Evolutionary conservation across 2,113 vertebrate genomes (phyloP).

Genomic region (Polypterus senegalus): DNA sequence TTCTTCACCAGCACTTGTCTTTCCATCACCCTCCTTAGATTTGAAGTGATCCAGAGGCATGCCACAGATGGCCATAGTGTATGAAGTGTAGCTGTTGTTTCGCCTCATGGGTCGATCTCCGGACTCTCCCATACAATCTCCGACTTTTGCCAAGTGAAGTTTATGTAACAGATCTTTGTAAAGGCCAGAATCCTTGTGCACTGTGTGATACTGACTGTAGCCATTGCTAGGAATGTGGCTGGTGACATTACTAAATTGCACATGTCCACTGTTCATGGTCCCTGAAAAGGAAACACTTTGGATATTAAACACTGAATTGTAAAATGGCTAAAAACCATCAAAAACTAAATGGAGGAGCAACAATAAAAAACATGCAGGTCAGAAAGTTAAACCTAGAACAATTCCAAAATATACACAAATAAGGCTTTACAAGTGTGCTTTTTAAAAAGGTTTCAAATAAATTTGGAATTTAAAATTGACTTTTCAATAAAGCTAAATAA

Average conservation of each 20-base stretch:
- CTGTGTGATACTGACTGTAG: conserved; percentile 75
- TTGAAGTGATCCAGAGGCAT: conserved; percentile 73
- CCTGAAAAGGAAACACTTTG: neutral
- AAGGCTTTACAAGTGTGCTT: too few relatives aligned
- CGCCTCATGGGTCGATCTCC: conserved; percentile 75
- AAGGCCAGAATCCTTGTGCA: conserved; percentile 86
- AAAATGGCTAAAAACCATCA: too few relatives aligned
- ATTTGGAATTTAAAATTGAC: conserved; percentile 28
- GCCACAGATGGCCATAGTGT: conserved; percentile 92
- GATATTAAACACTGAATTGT: too few relatives aligned
- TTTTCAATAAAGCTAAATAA: conserved; percentile 4
- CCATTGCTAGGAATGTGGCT: conserved; percentile 64
- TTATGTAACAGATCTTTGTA: conserved; percentile 94
- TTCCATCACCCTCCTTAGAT: conserved; percentile 47
- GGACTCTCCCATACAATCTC: conserved; percentile 81
- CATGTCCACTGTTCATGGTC: conserved; percentile 48
- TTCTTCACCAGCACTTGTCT: conserved; percentile 37
- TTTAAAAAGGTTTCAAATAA: too few relatives aligned
- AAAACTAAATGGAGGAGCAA: too few relatives aligned
- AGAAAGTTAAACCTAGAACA: too few relatives aligned
- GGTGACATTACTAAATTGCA: conserved; percentile 57
- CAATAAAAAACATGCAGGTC: too few relatives aligned
- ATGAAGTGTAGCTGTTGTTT: conserved; percentile 95
- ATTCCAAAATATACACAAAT: too few relatives aligned
- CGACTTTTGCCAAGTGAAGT: conserved; percentile 80